phyloP scores from a whole-genome alignment of 2,797 vertebrate genomes.

The Neosilurus mollespiculum region DNA sequence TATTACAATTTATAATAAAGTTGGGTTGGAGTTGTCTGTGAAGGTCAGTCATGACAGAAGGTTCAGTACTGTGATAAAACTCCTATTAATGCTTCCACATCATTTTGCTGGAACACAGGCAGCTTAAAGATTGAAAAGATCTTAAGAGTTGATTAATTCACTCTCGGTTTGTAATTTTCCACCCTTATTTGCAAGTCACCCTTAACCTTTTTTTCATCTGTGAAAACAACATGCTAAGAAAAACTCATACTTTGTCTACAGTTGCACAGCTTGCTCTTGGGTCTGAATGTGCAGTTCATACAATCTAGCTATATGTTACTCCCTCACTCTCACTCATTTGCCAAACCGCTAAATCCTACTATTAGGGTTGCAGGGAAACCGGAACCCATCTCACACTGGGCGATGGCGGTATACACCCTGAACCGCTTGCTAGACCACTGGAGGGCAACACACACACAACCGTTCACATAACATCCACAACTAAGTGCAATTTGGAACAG shows the following conservation, averaged over 20 bases:
- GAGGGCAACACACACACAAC: no score
- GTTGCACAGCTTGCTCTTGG: neutral
- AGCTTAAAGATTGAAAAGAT: conserved; percentile 46
- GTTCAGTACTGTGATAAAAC: conserved; percentile 18
- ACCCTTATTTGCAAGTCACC: conserved; percentile 21
- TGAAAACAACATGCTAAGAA: neutral
- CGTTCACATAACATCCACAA: no score
- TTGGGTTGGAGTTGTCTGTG: conserved; percentile 17
- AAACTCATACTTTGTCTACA: conserved; percentile 1
- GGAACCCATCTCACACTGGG: no score
- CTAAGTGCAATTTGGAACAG: no score
- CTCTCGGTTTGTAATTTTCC: conserved; percentile 40
- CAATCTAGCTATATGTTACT: neutral
- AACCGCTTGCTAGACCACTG: no score
- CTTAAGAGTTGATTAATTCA: conserved; percentile 46
- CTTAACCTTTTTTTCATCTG: conserved; percentile 39
- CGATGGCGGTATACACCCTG: no score
- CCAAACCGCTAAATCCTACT: no score
- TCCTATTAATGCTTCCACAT: conserved; percentile 35
- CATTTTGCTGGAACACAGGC: conserved; percentile 48
- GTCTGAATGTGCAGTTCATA: neutral
- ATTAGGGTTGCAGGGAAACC: no score
- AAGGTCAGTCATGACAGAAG: conserved; percentile 35
- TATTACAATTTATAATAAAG: conserved; percentile 35
- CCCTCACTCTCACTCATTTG: no score